Base-by-base conservation (phyloP, 2,797 vertebrate genomes). In the Tympanoctomys barrerae region DNA sequence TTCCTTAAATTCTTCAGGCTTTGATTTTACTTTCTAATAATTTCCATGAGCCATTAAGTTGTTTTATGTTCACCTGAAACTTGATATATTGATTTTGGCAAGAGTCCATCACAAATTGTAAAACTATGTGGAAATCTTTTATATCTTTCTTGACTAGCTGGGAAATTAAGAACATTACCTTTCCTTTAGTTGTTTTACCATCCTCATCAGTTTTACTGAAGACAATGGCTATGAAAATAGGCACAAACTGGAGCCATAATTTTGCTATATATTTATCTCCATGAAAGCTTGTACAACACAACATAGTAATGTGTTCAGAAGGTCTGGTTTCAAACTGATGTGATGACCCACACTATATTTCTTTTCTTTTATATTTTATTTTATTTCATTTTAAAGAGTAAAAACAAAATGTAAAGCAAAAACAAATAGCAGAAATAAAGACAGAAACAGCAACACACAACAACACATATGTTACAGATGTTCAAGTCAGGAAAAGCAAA, bases 11-110 rank as follows among this genome's bases (percentile, higher is more conserved):
- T 94, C 75, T 61, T 84, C 5, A 77, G 21, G 85, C 61, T 86
- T 88, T 83, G 31, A 26, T 91, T 87, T 85, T 87, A 80, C 54
- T 94, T 75, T 89, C 80, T 61, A 89, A 71, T 61, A 88, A 54
- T 22, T 61, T 4, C 18, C n/a, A n/a, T 62, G 31, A 79, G 18
- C 59, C 13, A 70, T 66, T 82, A 61, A 80, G 24, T 91, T 89
- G 66, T 81, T 28, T 94, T 90, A 31, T 87, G 39, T 86, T 90
- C 14, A 95, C 54, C 61, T 52, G 33, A 96, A 94, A 10, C 33
- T 12, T 73, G 91, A 78, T 61, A 66, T 88, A 46, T 85, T 89
- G 49, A 90, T 84, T 36, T 26, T 88, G 7, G 10, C 5, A 81
- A 95, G 26, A 90, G 3, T 57, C 5, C 7, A 49, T 87, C 18